Evolutionary conservation across 2,113 vertebrate genomes (phyloP).

Genomic region (Meles meles): DNA sequence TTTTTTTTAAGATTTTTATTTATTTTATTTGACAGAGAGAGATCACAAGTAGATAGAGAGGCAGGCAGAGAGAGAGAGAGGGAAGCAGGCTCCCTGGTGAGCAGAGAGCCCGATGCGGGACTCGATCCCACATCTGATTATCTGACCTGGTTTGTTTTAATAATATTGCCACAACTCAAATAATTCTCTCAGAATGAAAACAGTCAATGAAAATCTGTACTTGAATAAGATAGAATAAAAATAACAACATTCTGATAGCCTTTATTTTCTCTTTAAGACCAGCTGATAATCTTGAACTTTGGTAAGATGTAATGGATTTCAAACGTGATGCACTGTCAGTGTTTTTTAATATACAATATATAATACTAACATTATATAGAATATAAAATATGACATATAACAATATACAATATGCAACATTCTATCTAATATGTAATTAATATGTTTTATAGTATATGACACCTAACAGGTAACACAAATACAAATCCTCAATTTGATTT

Average conservation of each 20-base stretch:
- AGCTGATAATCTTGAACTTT: not conserved
- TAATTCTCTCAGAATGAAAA: constrained; percentile 29
- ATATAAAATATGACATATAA: not conserved
- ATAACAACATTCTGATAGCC: not conserved
- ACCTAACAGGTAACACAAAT: not conserved
- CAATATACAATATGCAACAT: not conserved
- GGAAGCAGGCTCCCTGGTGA: too few relatives aligned
- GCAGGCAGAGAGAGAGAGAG: too few relatives aligned
- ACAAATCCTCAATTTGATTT: not conserved
- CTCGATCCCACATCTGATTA: too few relatives aligned
- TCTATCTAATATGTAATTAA: not conserved
- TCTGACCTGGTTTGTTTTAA: constrained; percentile 14
- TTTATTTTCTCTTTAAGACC: not conserved
- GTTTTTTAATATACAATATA: not conserved
- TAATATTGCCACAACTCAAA: not conserved
- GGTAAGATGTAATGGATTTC: not conserved
- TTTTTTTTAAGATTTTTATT: too few relatives aligned
- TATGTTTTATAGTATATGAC: not conserved
- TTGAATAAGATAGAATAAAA: constrained; percentile 13
- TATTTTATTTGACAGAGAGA: too few relatives aligned
- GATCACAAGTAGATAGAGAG: too few relatives aligned
- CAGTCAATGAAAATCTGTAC: not conserved
- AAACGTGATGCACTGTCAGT: not conserved
- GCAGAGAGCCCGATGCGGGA: too few relatives aligned
- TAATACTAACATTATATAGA: not conserved